Base-by-base conservation (phyloP, 2,113 vertebrate genomes). In the Onychostruthus taczanowskii region DNA sequence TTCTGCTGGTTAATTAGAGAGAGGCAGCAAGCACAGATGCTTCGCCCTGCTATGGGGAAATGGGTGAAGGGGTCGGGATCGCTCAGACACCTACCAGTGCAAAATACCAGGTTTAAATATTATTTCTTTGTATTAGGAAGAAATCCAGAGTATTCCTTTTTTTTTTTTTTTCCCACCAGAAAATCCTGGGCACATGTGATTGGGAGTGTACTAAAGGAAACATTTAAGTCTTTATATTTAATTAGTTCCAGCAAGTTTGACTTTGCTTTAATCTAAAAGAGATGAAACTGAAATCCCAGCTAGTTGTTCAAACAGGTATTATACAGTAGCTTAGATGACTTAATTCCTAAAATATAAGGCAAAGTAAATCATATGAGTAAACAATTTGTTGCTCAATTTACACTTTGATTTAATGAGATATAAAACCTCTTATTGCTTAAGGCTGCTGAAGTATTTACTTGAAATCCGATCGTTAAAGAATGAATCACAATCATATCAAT, bases 331-430 rank as follows among this genome's bases (percentile, higher is more conserved):
- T 84, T 23, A 84, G 79, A 72, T 88, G 79, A 96, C 78, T 93
- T 86, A 92, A 92, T 94, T 93, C 94, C 83, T 90, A 88, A 92
- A 93, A 93, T 88, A 47, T 74, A 93, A 73, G 63, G 59, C 37
- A 91, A 77, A 73, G 63, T 79, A 91, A 63, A 87, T 30, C 76
- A 83, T 78, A 76, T 14, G 80, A 93, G 33, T 43, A 66, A 86
- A 79, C 31, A 56, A 91, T 16, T 58, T 44, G 74, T 89, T 93
- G 75, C 91, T 97, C 90, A 90, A 94, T 69, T 89, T 85, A 89
- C 90, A 94, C 56, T 47, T 73, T 1, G 30, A 83, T 87, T 96
- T 89, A 72, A 93, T 78, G 72, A 79, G 56, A 92, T 92, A 63
- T 6, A 93, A 93, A 91, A 50, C 68, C 92, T 90, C 81, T 76